Conservation (phyloP, 2,888 invertebrate genomes). For the Plebejus anna region DNA sequence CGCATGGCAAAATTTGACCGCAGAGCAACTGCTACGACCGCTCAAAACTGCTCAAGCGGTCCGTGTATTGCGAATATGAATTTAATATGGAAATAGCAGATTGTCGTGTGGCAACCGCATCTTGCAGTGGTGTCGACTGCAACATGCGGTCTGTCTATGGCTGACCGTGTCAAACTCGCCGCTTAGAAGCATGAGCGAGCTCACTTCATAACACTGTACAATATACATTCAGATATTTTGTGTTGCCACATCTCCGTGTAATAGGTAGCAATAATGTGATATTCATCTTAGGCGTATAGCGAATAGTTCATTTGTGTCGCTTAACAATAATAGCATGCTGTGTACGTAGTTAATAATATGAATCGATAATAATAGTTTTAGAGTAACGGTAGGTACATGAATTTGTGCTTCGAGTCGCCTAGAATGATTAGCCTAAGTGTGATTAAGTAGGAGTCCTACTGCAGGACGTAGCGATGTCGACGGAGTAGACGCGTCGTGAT, state of each 20-base stretch:
- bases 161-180: not conserved
- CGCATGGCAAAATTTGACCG: too few species aligned
- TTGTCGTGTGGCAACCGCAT: too few species aligned
- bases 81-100: too few species aligned
- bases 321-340: constrained; percentile 35
- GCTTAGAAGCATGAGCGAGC: constrained; percentile 37
- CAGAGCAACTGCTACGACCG: too few species aligned
- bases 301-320: constrained; percentile 46
- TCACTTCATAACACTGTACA: constrained; percentile 43
- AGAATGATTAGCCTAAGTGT: constrained; percentile 56
- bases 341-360: constrained; percentile 37
- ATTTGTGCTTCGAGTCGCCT: constrained; percentile 57
- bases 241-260: constrained; percentile 57
- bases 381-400: constrained; percentile 35
- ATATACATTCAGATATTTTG: constrained; percentile 44
- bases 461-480: constrained; percentile 30
- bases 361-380: constrained; percentile 37
- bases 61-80: too few species aligned
- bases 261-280: constrained; percentile 70
- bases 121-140: too few species aligned
- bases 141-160: too few species aligned
- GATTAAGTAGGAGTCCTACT: constrained; percentile 31
- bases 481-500: constrained; percentile 17
- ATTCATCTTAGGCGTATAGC: constrained; percentile 61
- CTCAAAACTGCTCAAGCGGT: too few species aligned